Percentiles rank a stretch among this genome's conserved stretches.
These are phyloP conservation scores for Bombus balteatus DNA, from an alignment of 1,140 invertebrate species.

Conservation along the genomic window DNA sequence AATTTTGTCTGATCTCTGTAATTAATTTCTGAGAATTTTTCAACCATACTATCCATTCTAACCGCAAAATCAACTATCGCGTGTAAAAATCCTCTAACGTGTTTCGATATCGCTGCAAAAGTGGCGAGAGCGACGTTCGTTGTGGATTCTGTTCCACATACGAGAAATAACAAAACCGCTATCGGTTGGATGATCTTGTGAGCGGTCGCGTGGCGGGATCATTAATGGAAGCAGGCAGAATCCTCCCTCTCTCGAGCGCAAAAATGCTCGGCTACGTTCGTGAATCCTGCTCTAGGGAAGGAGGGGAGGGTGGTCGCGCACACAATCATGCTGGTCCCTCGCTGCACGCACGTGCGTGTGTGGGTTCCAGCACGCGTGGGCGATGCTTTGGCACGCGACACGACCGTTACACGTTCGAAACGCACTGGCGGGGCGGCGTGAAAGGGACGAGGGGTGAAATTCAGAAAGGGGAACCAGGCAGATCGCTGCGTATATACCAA, in stretches of 20 bases:
- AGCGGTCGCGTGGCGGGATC: constrained; percentile 56
- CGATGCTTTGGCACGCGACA: constrained; percentile 82
- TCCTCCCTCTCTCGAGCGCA: constrained; percentile 23
- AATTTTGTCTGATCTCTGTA: too few species aligned
- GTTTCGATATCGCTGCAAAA: neutral
- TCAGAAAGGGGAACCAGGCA: constrained; percentile 72
- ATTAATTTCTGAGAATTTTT: too few species aligned
- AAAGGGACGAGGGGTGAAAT: constrained; percentile 67
- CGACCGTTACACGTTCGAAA: constrained; percentile 81
- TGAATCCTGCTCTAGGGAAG: constrained; percentile 38
- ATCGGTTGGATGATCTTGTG: constrained; percentile 29
- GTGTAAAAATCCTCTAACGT: neutral
- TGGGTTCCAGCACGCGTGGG: constrained; percentile 80
- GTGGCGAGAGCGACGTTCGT: neutral
- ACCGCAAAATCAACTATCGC: neutral
- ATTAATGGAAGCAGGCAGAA: constrained; percentile 20
- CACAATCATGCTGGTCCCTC: constrained; percentile 33
- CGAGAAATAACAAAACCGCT: constrained; percentile 4
- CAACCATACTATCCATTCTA: too few species aligned
- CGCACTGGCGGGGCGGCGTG: constrained; percentile 61
- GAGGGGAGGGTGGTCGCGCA: constrained; percentile 22
- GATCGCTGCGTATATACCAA: constrained; percentile 33
- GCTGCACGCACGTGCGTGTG: constrained; percentile 50
- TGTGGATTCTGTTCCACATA: neutral
- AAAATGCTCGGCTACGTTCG: constrained; percentile 53